Conservation (phyloP, 2,113 vertebrate genomes). For the Sturnira hondurensis region DNA sequence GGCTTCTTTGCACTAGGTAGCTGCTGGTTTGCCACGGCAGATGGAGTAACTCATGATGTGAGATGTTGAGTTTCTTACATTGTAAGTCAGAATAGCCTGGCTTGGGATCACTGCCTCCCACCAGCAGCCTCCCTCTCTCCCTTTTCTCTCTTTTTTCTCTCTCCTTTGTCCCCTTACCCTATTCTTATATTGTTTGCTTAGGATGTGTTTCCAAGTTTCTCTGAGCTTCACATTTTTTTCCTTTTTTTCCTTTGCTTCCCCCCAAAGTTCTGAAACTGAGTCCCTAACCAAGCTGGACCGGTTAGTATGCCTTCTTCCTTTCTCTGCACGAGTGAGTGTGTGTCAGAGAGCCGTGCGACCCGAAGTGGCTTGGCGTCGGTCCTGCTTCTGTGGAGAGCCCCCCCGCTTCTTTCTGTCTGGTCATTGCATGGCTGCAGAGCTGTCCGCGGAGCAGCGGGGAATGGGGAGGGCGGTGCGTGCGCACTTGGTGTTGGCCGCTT, state of each 20-base stretch:
- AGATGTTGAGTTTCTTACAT: slow-evolving; percentile 67
- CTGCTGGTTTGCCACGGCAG: slow-evolving; percentile 60
- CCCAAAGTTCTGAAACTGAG: slow-evolving; percentile 99
- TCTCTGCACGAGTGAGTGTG: slow-evolving; percentile 89
- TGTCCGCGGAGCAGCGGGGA: slow-evolving; percentile 65
- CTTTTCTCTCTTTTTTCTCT: slow-evolving; percentile 32
- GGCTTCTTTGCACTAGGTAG: slow-evolving; percentile 73
- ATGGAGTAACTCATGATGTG: slow-evolving; percentile 41
- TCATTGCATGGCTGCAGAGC: slow-evolving; percentile 82
- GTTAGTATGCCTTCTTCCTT: slow-evolving; percentile 96
- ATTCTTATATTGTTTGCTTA: slow-evolving; percentile 80
- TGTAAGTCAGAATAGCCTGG: not conserved
- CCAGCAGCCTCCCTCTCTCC: not conserved
- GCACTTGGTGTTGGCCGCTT: slow-evolving; percentile 55
- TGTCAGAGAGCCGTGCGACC: slow-evolving; percentile 77
- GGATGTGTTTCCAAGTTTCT: slow-evolving; percentile 84
- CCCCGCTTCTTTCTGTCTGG: slow-evolving; percentile 77
- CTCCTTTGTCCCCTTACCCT: slow-evolving; percentile 4
- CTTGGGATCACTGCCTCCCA: slow-evolving; percentile 57
- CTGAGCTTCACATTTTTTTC: slow-evolving; percentile 84
- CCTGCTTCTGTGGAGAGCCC: slow-evolving; percentile 70
- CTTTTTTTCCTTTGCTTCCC: slow-evolving; percentile 88
- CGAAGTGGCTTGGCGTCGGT: slow-evolving; percentile 77
- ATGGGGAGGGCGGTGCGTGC: slow-evolving; percentile 38
- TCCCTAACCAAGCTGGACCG: slow-evolving; percentile 99